Percentiles rank a stretch among this genome's conserved stretches.
Conservation (phyloP, 2,797 vertebrate genomes). For the Onychomys arenicola region DNA sequence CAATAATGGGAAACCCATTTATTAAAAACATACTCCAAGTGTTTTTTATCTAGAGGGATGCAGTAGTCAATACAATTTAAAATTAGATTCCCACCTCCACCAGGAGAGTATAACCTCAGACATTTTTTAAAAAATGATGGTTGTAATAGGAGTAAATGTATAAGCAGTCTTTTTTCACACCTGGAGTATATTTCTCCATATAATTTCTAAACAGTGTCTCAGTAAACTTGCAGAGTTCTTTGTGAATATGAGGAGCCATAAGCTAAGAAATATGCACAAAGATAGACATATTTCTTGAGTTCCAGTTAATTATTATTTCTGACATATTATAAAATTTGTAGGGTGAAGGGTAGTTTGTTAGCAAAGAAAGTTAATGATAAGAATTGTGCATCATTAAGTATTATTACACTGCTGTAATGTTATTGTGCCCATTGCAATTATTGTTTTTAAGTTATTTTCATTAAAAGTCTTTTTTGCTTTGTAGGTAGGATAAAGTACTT, state of each 20-base stretch:
- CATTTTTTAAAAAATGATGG: not conserved
- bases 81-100: not conserved
- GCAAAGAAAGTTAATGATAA: not conserved
- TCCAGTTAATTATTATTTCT: not conserved
- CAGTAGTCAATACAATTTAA: not conserved
- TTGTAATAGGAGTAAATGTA: not conserved
- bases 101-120: not conserved
- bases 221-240: not conserved
- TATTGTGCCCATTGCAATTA: not conserved
- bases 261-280: not conserved
- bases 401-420: not conserved
- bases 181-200: not conserved
- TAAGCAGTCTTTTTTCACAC: not conserved
- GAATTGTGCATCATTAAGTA: not conserved
- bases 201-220: not conserved
- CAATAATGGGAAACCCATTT: not conserved
- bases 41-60: not conserved
- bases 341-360: not conserved
- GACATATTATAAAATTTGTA: not conserved
- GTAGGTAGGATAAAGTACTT: not conserved
- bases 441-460: not conserved
- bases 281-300: not conserved
- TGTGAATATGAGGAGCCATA: not conserved
- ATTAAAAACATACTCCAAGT: constrained; percentile 28
- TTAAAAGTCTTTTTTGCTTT: not conserved